Base-by-base conservation (phyloP, 2,888 invertebrate species). In the Campoplex capitator region DNA sequence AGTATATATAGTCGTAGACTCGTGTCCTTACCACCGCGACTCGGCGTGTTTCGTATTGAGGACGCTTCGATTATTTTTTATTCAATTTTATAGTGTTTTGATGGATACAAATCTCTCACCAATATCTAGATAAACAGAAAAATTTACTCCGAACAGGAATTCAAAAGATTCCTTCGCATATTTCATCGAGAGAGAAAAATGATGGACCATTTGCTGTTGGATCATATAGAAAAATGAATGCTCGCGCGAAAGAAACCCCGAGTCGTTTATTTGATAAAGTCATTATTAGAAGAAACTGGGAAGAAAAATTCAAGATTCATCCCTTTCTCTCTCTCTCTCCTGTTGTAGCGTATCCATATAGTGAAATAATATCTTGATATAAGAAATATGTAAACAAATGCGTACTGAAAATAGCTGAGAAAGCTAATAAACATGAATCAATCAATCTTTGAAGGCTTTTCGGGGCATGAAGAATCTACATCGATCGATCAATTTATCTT, bases 1-100 rank as follows among this genome's bases (percentile, higher is more conserved):
- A 77, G 38, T 38, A 6, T 38, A 38, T 38, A 83, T 80, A 83
- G 76, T 80, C 75, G 80, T 73, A 78, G 51, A 85, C 56, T 35
- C 73, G 80, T 65, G 23, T 67, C 78, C 13, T 42, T 54, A 9
- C 48, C 7, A 23, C 23, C 23, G 23, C 23, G 23, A 23, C 65
- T 45, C 48, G 42, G 62, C 8, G 35, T 45, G 11, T 51, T 9
- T 62, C 16, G 45, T 76, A 68, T 54, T 70, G 71, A 70, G 70
- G 79, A 79, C 58, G 58, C 58, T 70, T 79, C 58, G 70, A 58
- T 70, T 16, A 71, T 45, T 65, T 38, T 48, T 0, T 56, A 42
- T n/a, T 23, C 28, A 70, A 70, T n/a, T 58, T 18, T 3, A n/a
- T 28, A 38, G 16, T 28, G 56, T 42, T 58, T 38, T 1, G 54